phyloP scores from a whole-genome alignment of 2,113 vertebrate genomes.

The Megalops atlanticus region DNA sequence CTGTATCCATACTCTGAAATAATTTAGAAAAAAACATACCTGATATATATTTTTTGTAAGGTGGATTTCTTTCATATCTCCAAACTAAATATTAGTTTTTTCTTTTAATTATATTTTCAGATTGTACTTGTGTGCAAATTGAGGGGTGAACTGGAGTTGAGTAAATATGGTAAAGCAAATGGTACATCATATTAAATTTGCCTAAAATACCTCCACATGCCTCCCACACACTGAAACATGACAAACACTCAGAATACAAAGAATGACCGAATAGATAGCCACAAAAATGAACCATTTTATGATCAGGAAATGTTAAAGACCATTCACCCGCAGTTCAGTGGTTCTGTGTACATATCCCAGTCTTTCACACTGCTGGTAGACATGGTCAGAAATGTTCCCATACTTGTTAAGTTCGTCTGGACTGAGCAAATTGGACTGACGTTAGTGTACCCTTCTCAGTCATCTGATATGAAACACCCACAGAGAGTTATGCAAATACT shows the following conservation, averaged over 20 bases:
- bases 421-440: neutral
- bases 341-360: neutral
- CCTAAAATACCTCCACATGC: neutral
- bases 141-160: neutral
- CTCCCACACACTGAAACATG: neutral
- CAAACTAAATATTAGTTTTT: too few relatives aligned
- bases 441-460: neutral
- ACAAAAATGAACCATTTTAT: neutral
- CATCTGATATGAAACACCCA: neutral
- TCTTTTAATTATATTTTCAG: too few relatives aligned
- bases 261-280: neutral
- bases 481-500: neutral
- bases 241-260: neutral
- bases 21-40: too few relatives aligned
- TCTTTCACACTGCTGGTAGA: slow-evolving; percentile 5
- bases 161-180: neutral
- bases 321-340: neutral
- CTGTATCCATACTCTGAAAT: too few relatives aligned
- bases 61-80: neutral
- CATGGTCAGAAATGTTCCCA: neutral
- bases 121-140: too few relatives aligned
- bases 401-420: neutral
- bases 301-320: neutral
- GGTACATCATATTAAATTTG: neutral
- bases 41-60: too few relatives aligned